Base-by-base conservation (phyloP, 2,113 vertebrate species). In the Nothoprocta pentlandii region DNA sequence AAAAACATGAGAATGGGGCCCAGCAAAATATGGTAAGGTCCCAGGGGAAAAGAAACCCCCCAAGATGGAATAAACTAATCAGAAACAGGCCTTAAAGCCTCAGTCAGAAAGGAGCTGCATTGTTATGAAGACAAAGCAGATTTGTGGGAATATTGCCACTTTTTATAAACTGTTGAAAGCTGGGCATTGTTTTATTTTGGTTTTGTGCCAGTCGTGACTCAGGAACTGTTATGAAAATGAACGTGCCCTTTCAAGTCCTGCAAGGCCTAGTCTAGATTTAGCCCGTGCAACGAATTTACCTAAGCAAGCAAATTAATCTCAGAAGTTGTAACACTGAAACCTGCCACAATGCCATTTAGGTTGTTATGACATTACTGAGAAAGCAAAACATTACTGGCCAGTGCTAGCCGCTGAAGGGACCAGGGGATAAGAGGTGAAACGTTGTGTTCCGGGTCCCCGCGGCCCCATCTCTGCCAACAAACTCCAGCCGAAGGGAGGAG, bases 61-160 rank as follows among this genome's bases (percentile, higher is more conserved):
- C 3, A 14, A 21, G 15, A 76, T 6, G 89, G 58, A 76, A 86
- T 76, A 90, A 89, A 93, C 39, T 90, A 89, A 89, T 93, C 49
- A 70, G 84, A 96, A 89, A 87, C 59, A 82, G 84, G 91, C 16
- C 59, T 69, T 87, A 70, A 28, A 91, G 69, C 49, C 30, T 89
- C 58, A 91, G 41, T 92, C 66, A 76, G 69, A 71, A 80, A 93
- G 47, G 78, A 68, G 23, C 81, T 87, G 28, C 70, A 92, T 91
- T 95, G 42, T 87, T 95, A 73, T 56, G 71, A 85, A 73, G 78
- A 87, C 64, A 87, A 93, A 88, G 62, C 63, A 91, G 84, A 89
- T 92, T 85, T 85, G 67, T 92, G 78, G 78, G 63, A 94, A 91
- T 69, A 47, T 80, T 94, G 67, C 54, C 62, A 39, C 78, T 61